A percentile compares a stretch with the other conserved stretches of the same genome.
Evolutionary conservation across 30 jellyfish, hydroid and myxozoan species (phyloP).

Genomic region (Sanderia malayensis): DNA sequence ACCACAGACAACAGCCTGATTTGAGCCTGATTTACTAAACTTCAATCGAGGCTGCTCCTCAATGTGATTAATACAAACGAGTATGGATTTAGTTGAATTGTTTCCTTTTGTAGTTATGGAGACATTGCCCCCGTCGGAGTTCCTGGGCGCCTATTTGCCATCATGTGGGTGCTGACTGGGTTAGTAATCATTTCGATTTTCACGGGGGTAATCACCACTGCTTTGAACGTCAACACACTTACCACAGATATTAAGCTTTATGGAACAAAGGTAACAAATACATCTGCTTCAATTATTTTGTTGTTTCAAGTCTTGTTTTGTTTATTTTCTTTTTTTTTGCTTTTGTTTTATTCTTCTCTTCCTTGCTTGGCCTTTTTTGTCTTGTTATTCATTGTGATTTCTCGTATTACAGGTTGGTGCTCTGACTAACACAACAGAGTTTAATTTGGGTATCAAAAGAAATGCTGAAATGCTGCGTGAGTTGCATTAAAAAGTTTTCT

Average conservation of each 20-base stretch:
- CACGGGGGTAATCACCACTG: conserved; percentile 95
- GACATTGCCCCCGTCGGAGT: conserved; percentile 99
- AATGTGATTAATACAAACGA: too few relatives aligned
- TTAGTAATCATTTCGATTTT: conserved; percentile 84
- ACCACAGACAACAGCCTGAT: too few relatives aligned
- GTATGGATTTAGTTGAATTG: too few relatives aligned
- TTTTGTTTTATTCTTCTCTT: too few relatives aligned
- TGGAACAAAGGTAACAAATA: conserved; percentile 68
- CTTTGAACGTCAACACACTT: conserved; percentile 81
- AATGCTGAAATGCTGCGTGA: conserved; percentile 77
- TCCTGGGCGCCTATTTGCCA: conserved; percentile 97
- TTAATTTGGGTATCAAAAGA: conserved; percentile 66
- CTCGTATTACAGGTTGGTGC: conserved; percentile 83
- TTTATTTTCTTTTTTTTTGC: too few relatives aligned
- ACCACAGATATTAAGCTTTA: conserved; percentile 64
- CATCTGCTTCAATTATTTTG: background rate
- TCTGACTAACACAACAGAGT: conserved; percentile 69
- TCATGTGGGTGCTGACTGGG: conserved; percentile 95
- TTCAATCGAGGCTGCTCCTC: too few relatives aligned
- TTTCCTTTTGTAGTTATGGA: conserved; percentile 66
- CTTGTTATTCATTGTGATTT: too few relatives aligned
- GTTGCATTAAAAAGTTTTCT: too few relatives aligned
- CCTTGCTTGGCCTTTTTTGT: too few relatives aligned
- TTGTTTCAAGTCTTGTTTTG: too few relatives aligned
- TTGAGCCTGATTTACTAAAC: too few relatives aligned